Evolutionary conservation across 1,140 invertebrate genomes (phyloP), one percentile per base, ranked within the genome.

Genomic region (Ganaspis sp.): DNA sequence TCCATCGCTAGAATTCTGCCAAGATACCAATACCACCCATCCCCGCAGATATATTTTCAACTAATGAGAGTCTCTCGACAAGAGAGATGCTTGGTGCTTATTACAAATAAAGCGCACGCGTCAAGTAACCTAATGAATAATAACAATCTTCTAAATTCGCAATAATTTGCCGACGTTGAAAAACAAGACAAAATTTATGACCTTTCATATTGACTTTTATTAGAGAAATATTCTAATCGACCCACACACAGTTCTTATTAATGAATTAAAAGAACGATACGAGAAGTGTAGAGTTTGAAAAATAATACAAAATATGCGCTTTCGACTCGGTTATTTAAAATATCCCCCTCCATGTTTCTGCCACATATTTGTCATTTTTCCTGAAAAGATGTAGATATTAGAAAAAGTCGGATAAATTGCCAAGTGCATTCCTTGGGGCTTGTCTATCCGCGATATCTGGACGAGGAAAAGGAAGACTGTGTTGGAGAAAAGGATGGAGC

Each of bases 1-100:
- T 89, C 87, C 86, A 89, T 88, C 86, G 88, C 84, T 82, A 84
- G 82, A 85, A 86, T 88, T 88, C 86, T 84, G 83, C 84, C 86
- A 87, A 87, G 73, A 76, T 58, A 58, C 54, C 54, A 80, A 76
- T 58, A 58, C 54, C 54, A 80, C 85, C 78, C 80, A 84, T 75
- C 83, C 84, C 82, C 78, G 75, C 21, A 80, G 84, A 58, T 58
- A 85, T 80, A 80, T 85, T 81, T 70, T 84, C 83, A 77, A 81
- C 86, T 87, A 87, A 87, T 86, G 86, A 87, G 83, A 79, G 81
- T 84, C 80, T 84, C 83, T 84, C 83, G 83, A 84, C 42, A 45
- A 45, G 42, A 12, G 42, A 53, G 54, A 58, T 23, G 19, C 54
- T 58, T 58, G 21, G 54, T 26, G 54, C 23, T 58, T 58, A 58